phyloP scores from a whole-genome alignment of 2,113 vertebrate genomes.

The Phodopus roborovskii region DNA sequence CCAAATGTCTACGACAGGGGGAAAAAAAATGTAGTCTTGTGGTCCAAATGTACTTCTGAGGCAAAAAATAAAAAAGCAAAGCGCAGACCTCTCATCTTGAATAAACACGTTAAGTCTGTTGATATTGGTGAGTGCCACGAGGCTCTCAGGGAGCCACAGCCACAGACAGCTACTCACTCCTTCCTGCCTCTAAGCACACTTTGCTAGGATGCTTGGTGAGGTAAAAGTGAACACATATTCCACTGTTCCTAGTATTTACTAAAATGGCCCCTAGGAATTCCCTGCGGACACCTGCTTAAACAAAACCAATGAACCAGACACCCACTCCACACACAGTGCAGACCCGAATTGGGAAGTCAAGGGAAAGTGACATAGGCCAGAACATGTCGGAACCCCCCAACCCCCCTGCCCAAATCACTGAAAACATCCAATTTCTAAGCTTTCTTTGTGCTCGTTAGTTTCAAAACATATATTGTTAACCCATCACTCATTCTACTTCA shows the following conservation, averaged over 20 bases:
- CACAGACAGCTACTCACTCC: slow-evolving; percentile 67
- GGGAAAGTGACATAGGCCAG: slow-evolving; percentile 81
- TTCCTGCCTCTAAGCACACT: slow-evolving; percentile 60
- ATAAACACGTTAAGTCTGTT: slow-evolving; percentile 77
- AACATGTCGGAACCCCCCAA: slow-evolving; percentile 69
- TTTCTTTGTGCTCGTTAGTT: not conserved
- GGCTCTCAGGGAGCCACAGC: slow-evolving; percentile 71
- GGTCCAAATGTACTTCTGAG: slow-evolving; percentile 83
- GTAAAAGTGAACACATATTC: slow-evolving; percentile 76
- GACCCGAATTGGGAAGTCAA: slow-evolving; percentile 80
- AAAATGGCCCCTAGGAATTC: slow-evolving; percentile 74
- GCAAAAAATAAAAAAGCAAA: slow-evolving; percentile 85
- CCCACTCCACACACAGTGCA: slow-evolving; percentile 75
- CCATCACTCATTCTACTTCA: not conserved
- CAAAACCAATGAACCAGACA: slow-evolving; percentile 75
- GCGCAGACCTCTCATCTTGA: slow-evolving; percentile 79
- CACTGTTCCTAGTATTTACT: slow-evolving; percentile 74
- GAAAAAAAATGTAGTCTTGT: slow-evolving; percentile 72
- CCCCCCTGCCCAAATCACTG: slow-evolving; percentile 64
- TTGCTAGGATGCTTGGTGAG: slow-evolving; percentile 66
- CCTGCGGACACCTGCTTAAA: slow-evolving; percentile 56
- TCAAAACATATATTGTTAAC: slow-evolving; percentile 35
- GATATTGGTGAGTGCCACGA: slow-evolving; percentile 76
- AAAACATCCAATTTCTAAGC: slow-evolving; percentile 58
- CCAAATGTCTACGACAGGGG: slow-evolving; percentile 57